phyloP scores from a whole-genome alignment of 2,113 vertebrate genomes.

The Megaceryle maxima region DNA sequence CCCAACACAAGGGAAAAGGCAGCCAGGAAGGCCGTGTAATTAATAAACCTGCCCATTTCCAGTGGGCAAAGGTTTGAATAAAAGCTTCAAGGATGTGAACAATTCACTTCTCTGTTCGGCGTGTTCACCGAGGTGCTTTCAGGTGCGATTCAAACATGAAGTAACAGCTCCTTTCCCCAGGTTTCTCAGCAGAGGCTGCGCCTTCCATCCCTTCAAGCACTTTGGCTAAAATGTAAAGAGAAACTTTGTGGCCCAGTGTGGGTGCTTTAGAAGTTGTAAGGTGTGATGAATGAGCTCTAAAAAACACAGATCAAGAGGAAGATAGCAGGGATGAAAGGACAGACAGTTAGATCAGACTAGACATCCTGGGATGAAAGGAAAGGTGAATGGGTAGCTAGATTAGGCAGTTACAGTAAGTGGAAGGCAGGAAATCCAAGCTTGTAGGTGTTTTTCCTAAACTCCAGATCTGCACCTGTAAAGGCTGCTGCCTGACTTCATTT shows the following conservation, averaged over 20 bases:
- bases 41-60: neutral
- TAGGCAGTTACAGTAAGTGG: constrained; percentile 36
- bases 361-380: constrained; percentile 68
- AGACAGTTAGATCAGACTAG: constrained; percentile 60
- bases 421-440: constrained; percentile 62
- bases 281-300: constrained; percentile 63
- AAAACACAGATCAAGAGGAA: constrained; percentile 58
- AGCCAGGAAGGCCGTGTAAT: neutral
- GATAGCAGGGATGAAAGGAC: constrained; percentile 62
- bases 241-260: constrained; percentile 39
- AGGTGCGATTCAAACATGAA: constrained; percentile 32
- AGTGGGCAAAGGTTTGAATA: neutral
- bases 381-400: constrained; percentile 54
- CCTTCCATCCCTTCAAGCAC: constrained; percentile 32
- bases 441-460: constrained; percentile 57
- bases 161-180: constrained; percentile 12
- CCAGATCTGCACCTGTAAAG: constrained; percentile 41
- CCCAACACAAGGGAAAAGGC: rapidly evolving
- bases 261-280: constrained; percentile 53
- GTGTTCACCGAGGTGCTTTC: neutral
- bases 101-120: neutral
- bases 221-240: constrained; percentile 62
- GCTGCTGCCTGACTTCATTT: constrained; percentile 4
- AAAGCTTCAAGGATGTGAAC: neutral
- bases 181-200: neutral